phyloP scores from a whole-genome alignment of 2,888 invertebrate genomes.

The Drepana falcataria region DNA sequence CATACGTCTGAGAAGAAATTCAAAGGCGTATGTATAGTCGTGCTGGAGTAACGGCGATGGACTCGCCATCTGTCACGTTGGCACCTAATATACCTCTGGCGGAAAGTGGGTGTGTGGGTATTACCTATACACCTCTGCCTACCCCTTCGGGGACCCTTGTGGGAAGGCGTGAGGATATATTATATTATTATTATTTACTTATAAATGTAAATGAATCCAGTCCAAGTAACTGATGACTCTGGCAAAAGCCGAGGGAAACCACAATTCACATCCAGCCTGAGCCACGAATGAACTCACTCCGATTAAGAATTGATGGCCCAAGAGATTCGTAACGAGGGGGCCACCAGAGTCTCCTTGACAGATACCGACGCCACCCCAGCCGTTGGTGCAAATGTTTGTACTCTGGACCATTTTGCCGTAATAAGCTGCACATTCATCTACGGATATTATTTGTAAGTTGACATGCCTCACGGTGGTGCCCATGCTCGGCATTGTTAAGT shows the following conservation, averaged over 20 bases:
- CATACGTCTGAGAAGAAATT: no score
- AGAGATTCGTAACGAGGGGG: conserved; percentile 39
- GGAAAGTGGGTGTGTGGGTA: no score
- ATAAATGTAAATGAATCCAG: conserved; percentile 46
- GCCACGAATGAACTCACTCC: conserved; percentile 65
- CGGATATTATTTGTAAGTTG: conserved; percentile 40
- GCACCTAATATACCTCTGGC: no score
- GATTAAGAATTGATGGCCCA: conserved; percentile 41
- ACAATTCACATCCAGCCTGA: conserved; percentile 48
- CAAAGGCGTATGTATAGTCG: no score
- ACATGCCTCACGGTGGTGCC: conserved; percentile 52
- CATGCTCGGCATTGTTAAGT: conserved; percentile 37
- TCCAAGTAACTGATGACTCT: conserved; percentile 43
- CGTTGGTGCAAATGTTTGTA: conserved; percentile 57
- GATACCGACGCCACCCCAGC: conserved; percentile 53
- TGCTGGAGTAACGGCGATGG: no score
- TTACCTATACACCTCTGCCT: no score
- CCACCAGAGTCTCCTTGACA: conserved; percentile 64
- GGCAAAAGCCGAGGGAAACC: conserved; percentile 55
- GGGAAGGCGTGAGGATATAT: no score
- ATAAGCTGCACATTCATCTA: conserved; percentile 32
- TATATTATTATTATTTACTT: conserved; percentile 7
- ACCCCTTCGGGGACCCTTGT: no score
- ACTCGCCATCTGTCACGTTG: no score
- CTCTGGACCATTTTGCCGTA: conserved; percentile 42